Base-by-base conservation (phyloP, 2,113 vertebrate species). In the Aptenodytes patagonicus region DNA sequence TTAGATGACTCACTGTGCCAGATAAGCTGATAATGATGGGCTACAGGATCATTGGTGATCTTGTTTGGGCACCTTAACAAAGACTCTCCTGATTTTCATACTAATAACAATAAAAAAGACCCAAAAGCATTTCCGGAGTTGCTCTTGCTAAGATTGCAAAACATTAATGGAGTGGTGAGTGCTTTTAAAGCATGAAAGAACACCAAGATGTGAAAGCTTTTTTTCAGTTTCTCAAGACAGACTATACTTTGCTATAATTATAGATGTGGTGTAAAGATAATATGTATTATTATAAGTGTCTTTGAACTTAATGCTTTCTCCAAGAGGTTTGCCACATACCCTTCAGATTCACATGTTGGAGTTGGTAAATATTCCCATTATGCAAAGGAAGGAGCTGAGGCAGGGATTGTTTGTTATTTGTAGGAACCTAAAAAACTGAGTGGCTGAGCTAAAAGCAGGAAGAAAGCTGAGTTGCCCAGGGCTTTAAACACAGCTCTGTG, bases 251-350 rank as follows among this genome's bases (percentile, higher is more conserved):
- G 70, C 87, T 83, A 9, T 97, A 95, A 97, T 96, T 95, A 97
- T 1, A 93, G 92, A 86, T 61, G 69, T 66, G 86, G 28, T 54
- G 28, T 57, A 32, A 36, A 89, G 94, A 85, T 97, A 89, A 89
- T 96, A 10, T 13, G 26, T 90, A 11, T 93, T 92, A 95, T 97
- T 97, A 84, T 21, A 80, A 64, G 61, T 28, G 94, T 4, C 94
- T 97, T 92, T 97, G 95, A 97, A 97, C 76, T 81, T 52, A 6
- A 5, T 66, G 94, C 93, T 90, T 96, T 92, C 92, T 83, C 72
- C 6, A 54, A 38, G 40, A 92, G 89, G 34, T 49, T 95, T 96
- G 81, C 87, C 73, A 76, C 94, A 82, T 87, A n/a, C 28, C 52
- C 69, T 40, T 68, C 25, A 11, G 32, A 51, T 71, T 84, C 5